Conservation (phyloP, 64 coral and sea anemone species). For the Stylophora pistillata region DNA sequence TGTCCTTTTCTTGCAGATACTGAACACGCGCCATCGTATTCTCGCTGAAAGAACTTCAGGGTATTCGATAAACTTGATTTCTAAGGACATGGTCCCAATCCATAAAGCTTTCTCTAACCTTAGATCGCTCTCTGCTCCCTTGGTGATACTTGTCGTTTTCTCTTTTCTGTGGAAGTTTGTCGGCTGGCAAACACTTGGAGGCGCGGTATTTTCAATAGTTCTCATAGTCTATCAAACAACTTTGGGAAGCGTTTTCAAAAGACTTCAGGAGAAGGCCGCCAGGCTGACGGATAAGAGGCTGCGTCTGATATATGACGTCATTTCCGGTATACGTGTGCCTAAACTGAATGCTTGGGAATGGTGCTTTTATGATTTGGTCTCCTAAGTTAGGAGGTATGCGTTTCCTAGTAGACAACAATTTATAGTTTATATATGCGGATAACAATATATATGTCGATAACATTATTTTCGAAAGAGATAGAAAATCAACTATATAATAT, state of each 20-base stretch:
- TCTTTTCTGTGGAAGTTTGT: neutral
- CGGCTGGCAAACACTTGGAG: conserved; percentile 27
- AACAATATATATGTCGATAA: too few species aligned
- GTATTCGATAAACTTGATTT: neutral
- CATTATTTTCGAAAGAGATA: too few species aligned
- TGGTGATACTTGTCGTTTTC: neutral
- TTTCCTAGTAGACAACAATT: too few species aligned
- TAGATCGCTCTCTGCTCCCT: neutral
- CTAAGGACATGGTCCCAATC: too few species aligned
- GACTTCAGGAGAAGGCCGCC: neutral
- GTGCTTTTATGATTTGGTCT: conserved; percentile 1
- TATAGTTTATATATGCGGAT: too few species aligned
- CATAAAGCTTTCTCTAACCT: too few species aligned
- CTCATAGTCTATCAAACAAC: neutral
- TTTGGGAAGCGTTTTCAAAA: conserved; percentile 6
- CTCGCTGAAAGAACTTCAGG: neutral
- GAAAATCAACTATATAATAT: too few species aligned
- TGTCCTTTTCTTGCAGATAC: neutral
- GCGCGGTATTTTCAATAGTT: neutral
- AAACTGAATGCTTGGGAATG: conserved; percentile 41
- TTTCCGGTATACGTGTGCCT: conserved; percentile 29
- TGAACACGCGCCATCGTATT: neutral
- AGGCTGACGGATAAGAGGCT: conserved; percentile 15
- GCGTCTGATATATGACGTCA: conserved; percentile 2
- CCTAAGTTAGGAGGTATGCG: neutral